A percentile compares a stretch with the other conserved stretches of the same genome.
Conservation (phyloP, 2,888 invertebrate genomes). For the Tethea ocularis region DNA sequence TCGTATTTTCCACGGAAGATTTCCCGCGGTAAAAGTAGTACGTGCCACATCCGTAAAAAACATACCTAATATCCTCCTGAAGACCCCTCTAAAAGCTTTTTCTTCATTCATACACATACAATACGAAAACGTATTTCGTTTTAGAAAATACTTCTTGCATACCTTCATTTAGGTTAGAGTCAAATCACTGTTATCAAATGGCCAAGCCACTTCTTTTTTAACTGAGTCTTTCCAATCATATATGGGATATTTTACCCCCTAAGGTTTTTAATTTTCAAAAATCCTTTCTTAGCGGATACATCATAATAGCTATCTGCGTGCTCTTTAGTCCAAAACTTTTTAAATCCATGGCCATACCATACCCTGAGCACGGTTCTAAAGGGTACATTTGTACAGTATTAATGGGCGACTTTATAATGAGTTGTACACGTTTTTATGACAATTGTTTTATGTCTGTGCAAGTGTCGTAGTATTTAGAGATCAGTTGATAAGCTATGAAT, state of each 20-base stretch:
- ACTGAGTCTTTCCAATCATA: too few species aligned
- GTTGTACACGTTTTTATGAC: constrained; percentile 25
- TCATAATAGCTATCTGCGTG: too few species aligned
- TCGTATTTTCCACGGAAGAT: neutral
- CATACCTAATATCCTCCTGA: neutral
- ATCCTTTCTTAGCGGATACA: too few species aligned
- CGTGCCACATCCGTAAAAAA: neutral
- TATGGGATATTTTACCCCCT: too few species aligned
- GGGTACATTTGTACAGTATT: constrained; percentile 18
- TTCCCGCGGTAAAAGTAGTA: neutral
- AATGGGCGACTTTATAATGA: constrained; percentile 34
- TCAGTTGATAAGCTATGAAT: constrained; percentile 12
- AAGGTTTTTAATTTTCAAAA: too few species aligned
- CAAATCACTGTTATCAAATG: too few species aligned
- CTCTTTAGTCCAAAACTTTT: neutral
- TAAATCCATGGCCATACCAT: constrained; percentile 10
- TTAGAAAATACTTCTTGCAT: neutral
- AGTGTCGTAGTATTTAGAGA: constrained; percentile 17
- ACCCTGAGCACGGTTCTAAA: neutral
- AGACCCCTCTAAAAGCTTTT: neutral
- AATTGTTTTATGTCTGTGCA: constrained; percentile 22
- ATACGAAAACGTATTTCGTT: neutral
- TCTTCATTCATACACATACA: neutral
- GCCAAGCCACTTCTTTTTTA: too few species aligned
- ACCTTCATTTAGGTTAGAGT: too few species aligned